Evolutionary conservation across 2,888 invertebrate genomes (phyloP).

Genomic region (Cheilosia scutellata): DNA sequence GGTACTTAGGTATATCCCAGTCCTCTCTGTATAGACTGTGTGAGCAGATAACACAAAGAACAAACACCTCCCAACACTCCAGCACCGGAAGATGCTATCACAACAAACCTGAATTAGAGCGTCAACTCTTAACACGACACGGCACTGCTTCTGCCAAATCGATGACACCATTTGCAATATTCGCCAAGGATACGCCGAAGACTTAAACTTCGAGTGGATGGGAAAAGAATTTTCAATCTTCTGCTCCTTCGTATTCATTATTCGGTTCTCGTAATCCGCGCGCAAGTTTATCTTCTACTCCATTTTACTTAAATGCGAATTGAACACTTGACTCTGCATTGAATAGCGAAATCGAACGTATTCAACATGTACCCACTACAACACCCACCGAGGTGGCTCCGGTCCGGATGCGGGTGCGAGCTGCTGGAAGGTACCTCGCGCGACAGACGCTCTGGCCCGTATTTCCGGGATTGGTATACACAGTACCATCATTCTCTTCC

Average conservation of each 20-base stretch:
- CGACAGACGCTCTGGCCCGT: slow-evolving; percentile 53
- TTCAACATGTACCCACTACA: slow-evolving; percentile 62
- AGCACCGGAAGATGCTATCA: slow-evolving; percentile 57
- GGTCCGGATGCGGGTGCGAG: slow-evolving; percentile 3
- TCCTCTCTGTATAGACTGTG: background rate
- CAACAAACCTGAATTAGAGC: slow-evolving; percentile 70
- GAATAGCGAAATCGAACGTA: slow-evolving; percentile 71
- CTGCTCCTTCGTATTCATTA: slow-evolving; percentile 75
- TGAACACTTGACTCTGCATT: slow-evolving; percentile 74
- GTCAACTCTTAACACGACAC: slow-evolving; percentile 65
- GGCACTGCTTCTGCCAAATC: slow-evolving; percentile 12
- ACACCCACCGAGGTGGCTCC: background rate
- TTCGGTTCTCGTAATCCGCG: slow-evolving; percentile 75
- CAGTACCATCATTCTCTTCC: slow-evolving; percentile 44
- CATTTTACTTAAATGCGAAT: slow-evolving; percentile 76
- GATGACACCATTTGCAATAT: slow-evolving; percentile 69
- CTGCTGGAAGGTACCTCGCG: background rate
- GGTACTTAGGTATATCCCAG: no score
- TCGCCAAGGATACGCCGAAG: slow-evolving; percentile 53
- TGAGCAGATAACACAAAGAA: slow-evolving; percentile 24
- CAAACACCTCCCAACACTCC: slow-evolving; percentile 25
- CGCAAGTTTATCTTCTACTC: slow-evolving; percentile 75
- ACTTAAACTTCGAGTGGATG: slow-evolving; percentile 55
- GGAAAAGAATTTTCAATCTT: slow-evolving; percentile 75
- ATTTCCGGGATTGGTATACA: slow-evolving; percentile 47